A percentile compares a stretch with the other conserved stretches of the same genome.
These are phyloP conservation scores for Tricholaema leucomelas DNA, from an alignment of 2,113 vertebrate species.

Conservation along the genomic window DNA sequence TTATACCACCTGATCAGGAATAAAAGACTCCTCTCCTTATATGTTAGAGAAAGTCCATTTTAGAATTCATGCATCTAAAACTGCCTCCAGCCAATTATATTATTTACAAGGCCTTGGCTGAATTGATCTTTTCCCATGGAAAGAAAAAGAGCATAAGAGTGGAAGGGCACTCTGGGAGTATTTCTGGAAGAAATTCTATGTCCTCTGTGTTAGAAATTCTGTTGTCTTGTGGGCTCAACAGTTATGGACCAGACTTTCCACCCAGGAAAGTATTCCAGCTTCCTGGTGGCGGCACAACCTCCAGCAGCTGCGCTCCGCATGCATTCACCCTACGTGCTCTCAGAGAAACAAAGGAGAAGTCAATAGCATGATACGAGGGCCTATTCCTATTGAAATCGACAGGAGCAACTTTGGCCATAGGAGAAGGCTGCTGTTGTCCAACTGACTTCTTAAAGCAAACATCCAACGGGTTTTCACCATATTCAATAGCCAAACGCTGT, in stretches of 20 bases:
- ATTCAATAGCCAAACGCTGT: neutral
- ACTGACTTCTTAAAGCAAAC: neutral
- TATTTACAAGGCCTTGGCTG: neutral
- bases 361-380: neutral
- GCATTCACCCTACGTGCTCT: neutral
- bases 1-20: neutral
- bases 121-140: slow-evolving; percentile 13
- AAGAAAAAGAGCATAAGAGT: neutral
- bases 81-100: neutral
- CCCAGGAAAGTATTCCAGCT: neutral
- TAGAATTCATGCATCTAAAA: slow-evolving; percentile 1
- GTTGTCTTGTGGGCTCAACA: neutral
- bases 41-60: slow-evolving; percentile 13
- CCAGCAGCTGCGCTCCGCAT: neutral
- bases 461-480: neutral
- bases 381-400: neutral
- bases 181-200: neutral
- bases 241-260: neutral
- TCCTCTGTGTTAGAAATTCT: neutral
- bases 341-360: slow-evolving; percentile 36
- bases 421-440: slow-evolving; percentile 14
- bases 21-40: neutral
- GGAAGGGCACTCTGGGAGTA: rapidly evolving
- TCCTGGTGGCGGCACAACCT: neutral
- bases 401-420: neutral